Evolutionary conservation across 2,797 vertebrate species (phyloP), one percentile per base, ranked within the genome.

Genomic region (Leptodactylus fallax): DNA sequence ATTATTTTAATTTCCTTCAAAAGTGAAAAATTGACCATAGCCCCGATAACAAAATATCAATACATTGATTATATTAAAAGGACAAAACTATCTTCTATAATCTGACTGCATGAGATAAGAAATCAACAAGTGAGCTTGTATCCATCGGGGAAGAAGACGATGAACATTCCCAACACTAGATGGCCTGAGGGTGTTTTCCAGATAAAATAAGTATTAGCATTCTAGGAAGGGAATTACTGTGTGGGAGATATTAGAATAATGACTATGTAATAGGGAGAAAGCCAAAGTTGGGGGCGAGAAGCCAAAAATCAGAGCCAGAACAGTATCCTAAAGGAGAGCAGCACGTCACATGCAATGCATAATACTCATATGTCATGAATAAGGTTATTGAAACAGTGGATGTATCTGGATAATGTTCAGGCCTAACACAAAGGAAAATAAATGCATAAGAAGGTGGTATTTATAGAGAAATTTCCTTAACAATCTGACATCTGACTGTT

Each of bases 161-260:
- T 53, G 74, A 77, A 6, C 47, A 23, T 13, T 77, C 47, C 49
- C 12, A 51, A 77, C 74, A 77, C 49, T 77, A 77, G 74, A 77
- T 77, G 74, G 74, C 74, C 74, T 51, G 74, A 77, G 74, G 74
- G 49, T 53, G 74, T 51, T 77, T 77, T 77, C 74, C 49, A 53
- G 47, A 53, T 77, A 77, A 53, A 23, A 76, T 49, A 51, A 71
- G 17, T 23, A 23, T 77, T 77, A 77, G 74, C 12, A 14, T 53
- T 74, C 74, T 23, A 51, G 47, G 74, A 77, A 77, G 10, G 47
- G 21, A 21, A 53, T 74, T 47, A 47, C 17, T 45, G 6, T 74
- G 21, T n/a, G 49, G 1, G 6, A 77, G 21, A 7, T 53, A 23
- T 77, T 14, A 51, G 45, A 77, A n/a, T 77, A 25, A 74, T 2